Evolutionary conservation across 2,113 vertebrate species (phyloP).

Genomic region (Columba livia): DNA sequence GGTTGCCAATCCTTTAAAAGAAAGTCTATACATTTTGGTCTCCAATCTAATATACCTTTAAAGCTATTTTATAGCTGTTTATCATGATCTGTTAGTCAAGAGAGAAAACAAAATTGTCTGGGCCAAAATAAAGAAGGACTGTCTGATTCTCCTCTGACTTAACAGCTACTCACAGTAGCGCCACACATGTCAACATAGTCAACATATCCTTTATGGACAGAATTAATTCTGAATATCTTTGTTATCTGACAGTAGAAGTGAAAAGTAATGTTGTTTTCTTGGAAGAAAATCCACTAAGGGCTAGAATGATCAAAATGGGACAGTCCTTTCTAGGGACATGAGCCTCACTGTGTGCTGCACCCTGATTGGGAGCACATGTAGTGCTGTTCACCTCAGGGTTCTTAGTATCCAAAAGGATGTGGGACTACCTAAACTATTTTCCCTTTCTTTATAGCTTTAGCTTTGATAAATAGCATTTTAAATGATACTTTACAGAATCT

Average conservation of each 20-base stretch:
- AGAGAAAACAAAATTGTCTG: neutral
- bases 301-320: neutral
- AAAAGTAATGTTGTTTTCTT: neutral
- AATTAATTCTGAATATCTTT: neutral
- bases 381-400: accelerated
- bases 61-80: neutral
- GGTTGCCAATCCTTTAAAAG: neutral
- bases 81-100: neutral
- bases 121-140: neutral
- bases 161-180: neutral
- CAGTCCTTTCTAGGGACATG: neutral
- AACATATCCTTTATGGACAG: neutral
- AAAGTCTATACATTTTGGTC: neutral
- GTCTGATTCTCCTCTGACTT: neutral
- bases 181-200: too few species aligned
- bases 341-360: too few species aligned
- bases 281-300: neutral
- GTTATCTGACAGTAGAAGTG: neutral
- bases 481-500: neutral
- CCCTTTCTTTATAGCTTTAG: neutral
- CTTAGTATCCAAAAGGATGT: neutral
- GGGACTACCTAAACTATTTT: neutral
- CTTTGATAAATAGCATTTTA: neutral
- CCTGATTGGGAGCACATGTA: accelerated
- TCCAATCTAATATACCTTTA: neutral